These are phyloP conservation scores for Galaxias olidus DNA, from an alignment of 2,797 vertebrate genomes.

Conservation along the genomic window DNA sequence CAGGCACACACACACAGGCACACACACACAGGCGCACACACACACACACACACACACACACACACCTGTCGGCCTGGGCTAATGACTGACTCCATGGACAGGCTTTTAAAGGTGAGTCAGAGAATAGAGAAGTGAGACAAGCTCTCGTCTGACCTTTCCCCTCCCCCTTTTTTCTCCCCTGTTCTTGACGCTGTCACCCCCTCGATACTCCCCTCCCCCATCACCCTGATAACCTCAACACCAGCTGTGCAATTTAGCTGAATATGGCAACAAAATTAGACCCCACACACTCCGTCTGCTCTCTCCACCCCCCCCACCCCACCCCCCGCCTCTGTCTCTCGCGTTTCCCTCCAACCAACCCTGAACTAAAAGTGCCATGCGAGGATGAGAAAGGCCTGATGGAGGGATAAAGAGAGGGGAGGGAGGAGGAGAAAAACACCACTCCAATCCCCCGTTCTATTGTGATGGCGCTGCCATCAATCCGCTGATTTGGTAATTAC, in stretches of 20 bases:
- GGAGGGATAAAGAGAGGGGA: constrained; percentile 53
- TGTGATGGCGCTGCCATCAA: constrained; percentile 80
- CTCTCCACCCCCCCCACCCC: constrained; percentile 26
- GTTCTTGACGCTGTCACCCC: constrained; percentile 47
- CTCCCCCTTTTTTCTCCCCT: constrained; percentile 36
- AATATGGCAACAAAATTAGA: constrained; percentile 74
- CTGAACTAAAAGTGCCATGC: constrained; percentile 56
- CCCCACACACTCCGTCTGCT: constrained; percentile 13
- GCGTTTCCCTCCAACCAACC: constrained; percentile 23
- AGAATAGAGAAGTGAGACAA: constrained; percentile 50
- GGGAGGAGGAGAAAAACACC: constrained; percentile 52
- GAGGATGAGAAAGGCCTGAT: constrained; percentile 61
- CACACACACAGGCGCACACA: not conserved
- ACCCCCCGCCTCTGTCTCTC: not conserved
- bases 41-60: constrained; percentile 19
- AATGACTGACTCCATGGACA: constrained; percentile 56
- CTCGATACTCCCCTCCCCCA: constrained; percentile 2
- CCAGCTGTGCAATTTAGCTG: constrained; percentile 60
- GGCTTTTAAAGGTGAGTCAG: constrained; percentile 58
- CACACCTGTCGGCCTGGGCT: constrained; percentile 53
- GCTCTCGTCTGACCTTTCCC: constrained; percentile 60
- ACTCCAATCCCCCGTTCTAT: constrained; percentile 74
- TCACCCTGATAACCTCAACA: constrained; percentile 13
- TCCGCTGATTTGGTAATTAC: constrained; percentile 83
- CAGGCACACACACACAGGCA: constrained; percentile 19